Base-by-base conservation (phyloP, 2,888 invertebrate genomes). In the Subacronicta megacephala region DNA sequence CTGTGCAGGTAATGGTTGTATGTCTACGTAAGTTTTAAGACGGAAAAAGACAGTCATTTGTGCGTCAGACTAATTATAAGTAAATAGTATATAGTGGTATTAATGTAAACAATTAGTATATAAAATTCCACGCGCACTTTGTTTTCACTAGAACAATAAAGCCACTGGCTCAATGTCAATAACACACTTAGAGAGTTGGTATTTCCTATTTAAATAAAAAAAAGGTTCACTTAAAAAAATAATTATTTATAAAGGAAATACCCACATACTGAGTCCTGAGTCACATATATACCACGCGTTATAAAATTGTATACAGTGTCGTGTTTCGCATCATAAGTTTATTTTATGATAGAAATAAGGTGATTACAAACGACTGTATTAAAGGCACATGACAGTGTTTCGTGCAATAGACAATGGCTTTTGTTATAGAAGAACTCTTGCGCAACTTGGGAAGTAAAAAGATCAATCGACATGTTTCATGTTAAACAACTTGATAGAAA, bases 201-300 rank as follows among this genome's bases (percentile, higher is more conserved):
- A n/a, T n/a, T n/a, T n/a, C n/a, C n/a, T n/a, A n/a, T n/a, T n/a
- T n/a, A n/a, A n/a, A n/a, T n/a, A n/a, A n/a, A n/a, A n/a, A n/a
- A n/a, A n/a, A n/a, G n/a, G n/a, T n/a, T n/a, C n/a, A 23, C n/a
- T 12, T n/a, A 1, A 17, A 45, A 46, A 16, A 33, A 20, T 41
- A 42, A 44, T 46, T 54, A 54, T 44, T 6, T 9, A 35, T 17
- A 41, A 33, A 56, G 65, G 62, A 74, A 72, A 70, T 70, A 65
- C 58, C 55, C 62, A 17, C 13, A 42, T 29, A 18, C n/a, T 56
- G 53, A 61, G 10, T 58, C 53, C n/a, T 56, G 53, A 61, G 10
- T 58, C 53, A 62, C 2, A 17, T 3, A 16, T 10, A 35, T 20
- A 52, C 58, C 49, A 65, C 47, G 37, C 49, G 36, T 42, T 41